Evolutionary conservation across 2,113 vertebrate species (phyloP).

Genomic region (Rhynchomys soricoides): DNA sequence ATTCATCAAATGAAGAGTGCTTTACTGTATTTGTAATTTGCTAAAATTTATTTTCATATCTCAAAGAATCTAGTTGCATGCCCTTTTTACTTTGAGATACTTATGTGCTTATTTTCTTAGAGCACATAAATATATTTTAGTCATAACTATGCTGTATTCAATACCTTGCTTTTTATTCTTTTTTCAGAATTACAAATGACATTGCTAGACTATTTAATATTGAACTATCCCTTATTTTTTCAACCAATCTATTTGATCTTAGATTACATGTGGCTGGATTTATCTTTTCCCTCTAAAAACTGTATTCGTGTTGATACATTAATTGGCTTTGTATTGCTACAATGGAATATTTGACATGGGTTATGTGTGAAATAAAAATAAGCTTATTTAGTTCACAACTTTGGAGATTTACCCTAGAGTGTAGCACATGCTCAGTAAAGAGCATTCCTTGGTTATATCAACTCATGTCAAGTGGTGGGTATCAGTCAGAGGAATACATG

Average conservation of each 20-base stretch:
- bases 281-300: conserved; percentile 24
- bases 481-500: background rate
- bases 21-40: conserved; percentile 19
- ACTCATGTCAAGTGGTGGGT: background rate
- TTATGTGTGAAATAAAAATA: background rate
- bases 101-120: conserved; percentile 1
- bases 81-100: background rate
- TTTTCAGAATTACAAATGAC: conserved; percentile 28
- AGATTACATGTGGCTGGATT: background rate
- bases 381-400: background rate
- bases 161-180: background rate
- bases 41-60: conserved; percentile 22
- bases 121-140: background rate
- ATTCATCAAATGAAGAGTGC: background rate
- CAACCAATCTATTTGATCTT: background rate
- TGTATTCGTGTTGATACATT: background rate
- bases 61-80: conserved; percentile 2
- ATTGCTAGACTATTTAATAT: conserved; percentile 14
- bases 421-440: background rate
- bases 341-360: background rate
- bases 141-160: conserved; percentile 5
- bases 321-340: background rate
- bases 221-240: conserved; percentile 1
- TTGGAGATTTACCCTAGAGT: background rate
- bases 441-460: background rate